Conservation (phyloP, 2,888 invertebrate species). For the Stenichneumon culpator region DNA sequence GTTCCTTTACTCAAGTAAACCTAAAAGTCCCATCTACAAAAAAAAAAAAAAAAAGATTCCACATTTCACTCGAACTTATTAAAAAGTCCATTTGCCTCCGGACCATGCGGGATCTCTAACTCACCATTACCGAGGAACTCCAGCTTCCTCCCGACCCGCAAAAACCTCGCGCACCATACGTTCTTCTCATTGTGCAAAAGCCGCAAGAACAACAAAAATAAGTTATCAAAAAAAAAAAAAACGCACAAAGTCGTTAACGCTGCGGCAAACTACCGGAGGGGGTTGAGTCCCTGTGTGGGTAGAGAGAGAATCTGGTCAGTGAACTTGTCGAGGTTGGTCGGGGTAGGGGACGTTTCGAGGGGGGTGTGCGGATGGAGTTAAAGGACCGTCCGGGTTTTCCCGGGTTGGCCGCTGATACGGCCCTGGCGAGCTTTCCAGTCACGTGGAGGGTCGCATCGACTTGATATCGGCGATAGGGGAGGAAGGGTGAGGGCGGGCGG, state of each 20-base stretch:
- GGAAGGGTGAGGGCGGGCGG: conserved; percentile 28
- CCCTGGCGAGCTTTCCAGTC: conserved; percentile 52
- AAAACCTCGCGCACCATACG: not conserved
- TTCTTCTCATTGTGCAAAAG: not conserved
- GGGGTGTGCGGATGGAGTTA: not conserved
- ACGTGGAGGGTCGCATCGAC: conserved; percentile 55
- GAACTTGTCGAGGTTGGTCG: conserved; percentile 46
- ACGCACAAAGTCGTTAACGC: not conserved
- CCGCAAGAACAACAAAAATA: not conserved
- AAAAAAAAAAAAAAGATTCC: not conserved
- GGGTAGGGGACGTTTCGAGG: not conserved
- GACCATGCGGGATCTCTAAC: not conserved
- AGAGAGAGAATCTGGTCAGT: conserved; percentile 47
- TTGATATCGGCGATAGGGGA: conserved; percentile 37
- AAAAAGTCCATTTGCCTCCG: not conserved
- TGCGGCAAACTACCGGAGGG: conserved; percentile 9
- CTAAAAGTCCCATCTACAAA: not conserved
- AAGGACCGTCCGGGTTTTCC: conserved; percentile 45
- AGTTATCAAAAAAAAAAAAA: not conserved
- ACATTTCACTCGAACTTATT: not conserved
- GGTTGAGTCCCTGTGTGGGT: conserved; percentile 20
- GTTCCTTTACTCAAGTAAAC: no score
- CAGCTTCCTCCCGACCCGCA: not conserved
- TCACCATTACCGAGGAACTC: not conserved
- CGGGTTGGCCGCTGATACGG: conserved; percentile 52